Base-by-base conservation (phyloP, 64 coral and sea anemone species). In the Actinia equina region DNA sequence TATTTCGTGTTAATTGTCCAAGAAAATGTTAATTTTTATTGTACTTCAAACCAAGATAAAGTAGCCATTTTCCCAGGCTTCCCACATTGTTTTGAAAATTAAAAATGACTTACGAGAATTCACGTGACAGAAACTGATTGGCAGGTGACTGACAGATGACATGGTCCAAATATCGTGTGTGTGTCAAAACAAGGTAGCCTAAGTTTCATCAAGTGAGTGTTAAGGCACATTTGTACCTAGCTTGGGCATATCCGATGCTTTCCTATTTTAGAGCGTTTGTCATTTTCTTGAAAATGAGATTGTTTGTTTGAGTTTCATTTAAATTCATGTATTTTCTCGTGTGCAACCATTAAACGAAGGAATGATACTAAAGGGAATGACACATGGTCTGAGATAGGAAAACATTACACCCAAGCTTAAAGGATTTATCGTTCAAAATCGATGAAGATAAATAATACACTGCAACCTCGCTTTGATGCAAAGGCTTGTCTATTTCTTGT, bases 91-190 rank as follows among this genome's bases (percentile, higher is more conserved):
- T 69, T 37, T 37, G 30, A 37, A 37, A 37, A 37, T 37, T 37
- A 37, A 37, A 37, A 37, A 37, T 22, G n/a, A 69, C 63, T 60
- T 13, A 18, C 20, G 26, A 25, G 46, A 22, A n/a, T 69, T 69
- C 63, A 69, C 63, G 63, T 69, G 63, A 69, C 63, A 69, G n/a
- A 69, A 69, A 69, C 63, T 69, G 63, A 69, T 69, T 69, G 63
- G 22, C 63, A 0, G 22, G 3, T 69, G 63, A n/a, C 63, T 60
- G 63, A 69, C 63, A 69, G 63, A 69, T 69, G 63, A 69, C 22
- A 23, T 69, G 63, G 20, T 69, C 63, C 63, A 69, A 69, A 69
- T 69, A 26, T 69, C 18, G n/a, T 69, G 4, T 64, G 18, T 7
- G 17, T 69, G 0, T 20, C 20, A 25, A n/a, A 69, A 49, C 46